Base-by-base conservation (phyloP, 2,113 vertebrate species). In the Pangasianodon gigas region DNA sequence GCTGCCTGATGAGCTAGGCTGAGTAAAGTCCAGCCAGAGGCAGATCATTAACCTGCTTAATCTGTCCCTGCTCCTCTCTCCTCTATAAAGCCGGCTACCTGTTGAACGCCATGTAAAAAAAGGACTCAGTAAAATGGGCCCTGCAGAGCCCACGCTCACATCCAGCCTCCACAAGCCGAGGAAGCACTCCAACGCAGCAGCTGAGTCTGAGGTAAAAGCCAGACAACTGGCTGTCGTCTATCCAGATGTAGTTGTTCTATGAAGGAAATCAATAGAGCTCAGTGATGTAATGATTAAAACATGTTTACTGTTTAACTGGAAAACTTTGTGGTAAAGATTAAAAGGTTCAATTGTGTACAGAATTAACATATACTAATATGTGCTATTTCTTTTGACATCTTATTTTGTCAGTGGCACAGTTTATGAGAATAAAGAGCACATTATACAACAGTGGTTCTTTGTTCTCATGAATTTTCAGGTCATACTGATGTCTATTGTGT, bases 11-110 rank as follows among this genome's bases (percentile, higher is more conserved):
- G 87, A 91, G 77, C 60, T 54, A 37, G 18, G 10, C 58, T 18
- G 89, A 91, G 90, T 93, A 91, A 94, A 94, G 92, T 93, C 90
- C 93, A 92, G 79, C 46, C 46, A 60, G 52, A 71, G 89, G 92
- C 88, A 91, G 92, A 93, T 94, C 69, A 94, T 94, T 94, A 94
- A 94, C 93, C 81, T 90, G 82, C 18, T 84, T 93, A 92, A 93
- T 92, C 92, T 93, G 85, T 52, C 48, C 74, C 62, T 37, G 29
- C 86, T 85, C 87, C 82, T 82, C 41, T 29, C 74, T 32, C 65
- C 79, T 62, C 44, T 80, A 91, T 92, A 92, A 89, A 92, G 80
- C 69, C 58, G 18, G 32, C 19, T 69, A n/a, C 85, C 48, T 26
- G 71, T 18, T 37, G 62, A 67, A 86, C 62, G 24, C 19, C 86